Conservation (phyloP, 2,888 invertebrate genomes). For the Folsomia manolachei region DNA sequence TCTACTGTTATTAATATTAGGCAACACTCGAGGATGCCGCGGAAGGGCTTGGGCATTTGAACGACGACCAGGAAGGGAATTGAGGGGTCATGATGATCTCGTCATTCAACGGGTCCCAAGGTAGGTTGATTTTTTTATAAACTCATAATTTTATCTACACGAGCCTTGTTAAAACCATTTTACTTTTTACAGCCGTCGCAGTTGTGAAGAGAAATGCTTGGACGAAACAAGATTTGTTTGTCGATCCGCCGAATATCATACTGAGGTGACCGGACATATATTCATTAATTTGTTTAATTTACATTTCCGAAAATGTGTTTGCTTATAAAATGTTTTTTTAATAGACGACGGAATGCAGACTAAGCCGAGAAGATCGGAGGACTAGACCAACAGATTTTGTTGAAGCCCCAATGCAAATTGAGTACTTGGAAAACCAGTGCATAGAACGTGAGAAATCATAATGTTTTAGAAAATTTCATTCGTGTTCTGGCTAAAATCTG, state of each 20-base stretch:
- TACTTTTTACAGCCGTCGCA: too few species aligned
- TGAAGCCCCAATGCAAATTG: constrained; percentile 54
- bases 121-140: too few species aligned
- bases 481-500: not conserved
- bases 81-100: constrained; percentile 57
- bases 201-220: constrained; percentile 58
- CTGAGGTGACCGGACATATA: constrained; percentile 49
- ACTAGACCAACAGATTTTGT: constrained; percentile 56
- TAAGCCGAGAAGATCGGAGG: constrained; percentile 57
- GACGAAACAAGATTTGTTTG: constrained; percentile 54
- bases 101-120: constrained; percentile 54
- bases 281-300: constrained; percentile 12
- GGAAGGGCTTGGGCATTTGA: constrained; percentile 58
- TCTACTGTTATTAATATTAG: constrained; percentile 22
- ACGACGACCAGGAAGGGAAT: constrained; percentile 56
- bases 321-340: constrained; percentile 8
- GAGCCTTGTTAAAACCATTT: too few species aligned
- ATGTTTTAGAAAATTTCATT: not conserved
- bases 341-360: constrained; percentile 55
- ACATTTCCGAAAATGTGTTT: constrained; percentile 5
- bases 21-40: constrained; percentile 52
- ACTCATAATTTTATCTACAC: too few species aligned
- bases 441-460: constrained; percentile 54
- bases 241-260: constrained; percentile 59
- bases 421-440: constrained; percentile 61